Base-by-base conservation (phyloP, 2,113 vertebrate genomes). In the Sinocyclocheilus rhinocerous region DNA sequence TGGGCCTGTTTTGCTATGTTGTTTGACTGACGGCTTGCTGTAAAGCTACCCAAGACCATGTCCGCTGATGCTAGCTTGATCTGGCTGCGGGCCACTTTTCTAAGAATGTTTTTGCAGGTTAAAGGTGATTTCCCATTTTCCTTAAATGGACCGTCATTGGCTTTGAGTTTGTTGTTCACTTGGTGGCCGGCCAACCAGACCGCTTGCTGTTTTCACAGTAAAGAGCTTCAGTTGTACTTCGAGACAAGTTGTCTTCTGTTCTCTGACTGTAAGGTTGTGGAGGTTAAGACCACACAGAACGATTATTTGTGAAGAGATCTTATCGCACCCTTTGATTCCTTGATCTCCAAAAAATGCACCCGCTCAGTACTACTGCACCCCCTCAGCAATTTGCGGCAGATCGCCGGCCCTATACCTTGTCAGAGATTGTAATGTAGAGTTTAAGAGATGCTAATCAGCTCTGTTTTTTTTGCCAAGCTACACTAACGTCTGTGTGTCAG, bases 51-150 rank as follows among this genome's bases (percentile, higher is more conserved):
- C 45, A 65, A 73, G 39, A 16, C 48, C 52, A 4, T 65, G 76
- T 84, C 85, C 81, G 76, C 39, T 65, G 20, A 75, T 13, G 39
- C 63, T 50, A 80, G 57, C 8, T 75, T 67, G n/a, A 70, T 48
- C 24, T 72, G 79, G 79, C 75, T 29, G 45, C 15, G 59, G 16
- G 78, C 81, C 73, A 77, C 26, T 57, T 69, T 36, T 83, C 26
- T 76, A 29, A 69, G 80, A 57, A 48, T 39, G 59, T 3, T 69
- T 76, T 67, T 20, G 2, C 67, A 88, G 81, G 86, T 88, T 84
- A 84, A 88, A 84, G 67, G 70, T 88, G 76, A 70, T 55, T 84
- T 86, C 81, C 81, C 29, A 57, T 76, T 88, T 84, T 81, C 67
- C 48, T 33, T 36, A 69, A 61, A 88, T 50, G 52, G 76, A 76